phyloP scores from a whole-genome alignment of 1,140 invertebrate genomes.

The Drosophila watanabei region DNA sequence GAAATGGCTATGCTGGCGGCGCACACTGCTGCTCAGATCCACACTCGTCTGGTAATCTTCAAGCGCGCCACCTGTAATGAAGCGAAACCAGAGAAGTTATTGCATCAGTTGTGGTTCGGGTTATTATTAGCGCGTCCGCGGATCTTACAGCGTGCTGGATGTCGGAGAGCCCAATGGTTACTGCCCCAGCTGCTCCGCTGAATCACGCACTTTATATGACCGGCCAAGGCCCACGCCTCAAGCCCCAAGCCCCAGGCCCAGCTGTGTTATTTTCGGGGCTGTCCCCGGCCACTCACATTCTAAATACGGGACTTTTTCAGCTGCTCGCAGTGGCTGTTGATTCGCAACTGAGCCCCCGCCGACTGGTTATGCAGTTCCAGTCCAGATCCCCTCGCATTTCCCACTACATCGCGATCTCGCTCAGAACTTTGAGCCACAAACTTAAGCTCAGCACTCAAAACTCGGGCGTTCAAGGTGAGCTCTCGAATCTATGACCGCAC shows the following conservation, averaged over 20 bases:
- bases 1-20: constrained; percentile 36
- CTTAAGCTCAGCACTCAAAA: constrained; percentile 19
- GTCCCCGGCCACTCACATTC: constrained; percentile 45
- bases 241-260: constrained; percentile 18
- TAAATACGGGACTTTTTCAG: constrained; percentile 43
- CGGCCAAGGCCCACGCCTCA: constrained; percentile 21
- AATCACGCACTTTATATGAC: constrained; percentile 71
- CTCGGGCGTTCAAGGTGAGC: constrained; percentile 37
- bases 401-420: constrained; percentile 1
- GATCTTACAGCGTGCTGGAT: constrained; percentile 38
- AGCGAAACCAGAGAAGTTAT: constrained; percentile 18
- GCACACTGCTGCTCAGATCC: constrained; percentile 35
- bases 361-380: constrained; percentile 56
- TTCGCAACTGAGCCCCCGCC: constrained; percentile 52
- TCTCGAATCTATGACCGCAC: constrained; percentile 43
- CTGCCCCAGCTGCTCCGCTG: constrained; percentile 49
- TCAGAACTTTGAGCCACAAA: constrained; percentile 37
- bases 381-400: constrained; percentile 28
- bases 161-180: constrained; percentile 35
- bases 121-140: background rate
- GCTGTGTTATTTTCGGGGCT: constrained; percentile 63
- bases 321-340: constrained; percentile 51
- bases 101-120: constrained; percentile 8
- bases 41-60: constrained; percentile 33
- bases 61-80: constrained; percentile 70